These are phyloP conservation scores for Hypocryptadius cinnamomeus DNA, from an alignment of 2,113 vertebrate species.

Conservation along the genomic window DNA sequence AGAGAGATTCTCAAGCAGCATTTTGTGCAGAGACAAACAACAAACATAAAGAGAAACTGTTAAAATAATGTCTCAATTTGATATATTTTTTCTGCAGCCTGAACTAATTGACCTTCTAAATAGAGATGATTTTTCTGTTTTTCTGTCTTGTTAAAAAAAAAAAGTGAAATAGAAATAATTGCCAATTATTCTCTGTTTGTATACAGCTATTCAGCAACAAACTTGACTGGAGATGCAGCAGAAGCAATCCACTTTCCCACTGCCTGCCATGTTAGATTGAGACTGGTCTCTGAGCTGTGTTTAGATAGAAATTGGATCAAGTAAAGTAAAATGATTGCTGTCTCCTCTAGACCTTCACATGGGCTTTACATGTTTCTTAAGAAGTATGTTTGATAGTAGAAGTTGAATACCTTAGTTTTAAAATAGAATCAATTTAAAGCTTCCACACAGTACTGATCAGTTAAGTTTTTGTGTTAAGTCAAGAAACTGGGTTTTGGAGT, in stretches of 20 bases:
- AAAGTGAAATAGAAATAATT: neutral
- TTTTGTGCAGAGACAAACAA: neutral
- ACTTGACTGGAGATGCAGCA: neutral
- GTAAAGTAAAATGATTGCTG: neutral
- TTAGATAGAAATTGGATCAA: neutral
- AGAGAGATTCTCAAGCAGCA: neutral
- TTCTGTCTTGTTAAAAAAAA: neutral
- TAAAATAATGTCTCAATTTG: neutral
- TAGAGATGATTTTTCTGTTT: neutral
- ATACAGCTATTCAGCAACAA: neutral
- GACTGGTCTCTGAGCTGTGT: neutral
- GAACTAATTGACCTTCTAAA: neutral
- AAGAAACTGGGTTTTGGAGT: neutral
- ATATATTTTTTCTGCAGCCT: neutral
- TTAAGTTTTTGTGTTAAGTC: neutral
- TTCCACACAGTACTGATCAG: neutral
- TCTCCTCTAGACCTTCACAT: neutral
- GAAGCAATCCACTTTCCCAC: neutral
- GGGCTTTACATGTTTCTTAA: neutral
- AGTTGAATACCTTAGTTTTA: neutral
- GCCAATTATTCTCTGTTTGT: neutral
- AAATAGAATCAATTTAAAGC: neutral
- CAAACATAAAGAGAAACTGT: neutral
- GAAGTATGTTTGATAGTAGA: neutral
- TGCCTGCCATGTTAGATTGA: neutral